These are phyloP conservation scores for Intellagama lesueurii DNA, from an alignment of 2,797 vertebrate genomes.

Conservation along the genomic window DNA sequence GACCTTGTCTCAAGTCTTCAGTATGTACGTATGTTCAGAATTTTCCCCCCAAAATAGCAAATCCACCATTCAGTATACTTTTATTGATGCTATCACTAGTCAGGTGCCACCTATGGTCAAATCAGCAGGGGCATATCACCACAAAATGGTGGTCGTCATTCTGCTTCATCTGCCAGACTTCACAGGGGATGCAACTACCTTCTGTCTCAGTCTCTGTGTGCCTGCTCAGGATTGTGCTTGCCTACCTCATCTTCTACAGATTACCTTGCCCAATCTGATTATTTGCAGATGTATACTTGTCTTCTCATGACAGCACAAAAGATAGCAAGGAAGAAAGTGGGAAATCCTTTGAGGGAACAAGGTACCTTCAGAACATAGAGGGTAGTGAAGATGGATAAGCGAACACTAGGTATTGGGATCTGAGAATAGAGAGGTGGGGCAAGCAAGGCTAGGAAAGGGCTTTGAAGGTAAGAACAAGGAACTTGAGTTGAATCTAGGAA, in stretches of 20 bases:
- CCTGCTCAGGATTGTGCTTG: neutral
- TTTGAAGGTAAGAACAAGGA: neutral
- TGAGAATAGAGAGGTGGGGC: neutral
- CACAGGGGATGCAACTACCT: neutral
- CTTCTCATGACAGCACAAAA: neutral
- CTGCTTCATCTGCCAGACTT: neutral
- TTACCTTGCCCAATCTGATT: neutral
- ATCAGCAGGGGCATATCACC: too few relatives aligned
- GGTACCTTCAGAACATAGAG: too few relatives aligned
- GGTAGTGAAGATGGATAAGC: neutral
- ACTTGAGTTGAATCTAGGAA: neutral
- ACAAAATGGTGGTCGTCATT: too few relatives aligned
- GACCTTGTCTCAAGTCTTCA: neutral
- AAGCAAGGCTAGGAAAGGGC: too few relatives aligned
- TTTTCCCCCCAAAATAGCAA: neutral
- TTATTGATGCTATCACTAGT: neutral
- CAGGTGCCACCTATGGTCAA: too few relatives aligned
- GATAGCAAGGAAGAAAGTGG: neutral
- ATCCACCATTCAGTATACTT: neutral
- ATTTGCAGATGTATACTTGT: neutral
- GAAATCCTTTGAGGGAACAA: neutral
- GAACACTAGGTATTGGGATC: neutral
- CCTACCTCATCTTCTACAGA: too few relatives aligned
- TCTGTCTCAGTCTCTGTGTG: neutral
- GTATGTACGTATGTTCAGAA: neutral